Conservation (phyloP, 2,888 invertebrate genomes). For the Mantis religiosa region DNA sequence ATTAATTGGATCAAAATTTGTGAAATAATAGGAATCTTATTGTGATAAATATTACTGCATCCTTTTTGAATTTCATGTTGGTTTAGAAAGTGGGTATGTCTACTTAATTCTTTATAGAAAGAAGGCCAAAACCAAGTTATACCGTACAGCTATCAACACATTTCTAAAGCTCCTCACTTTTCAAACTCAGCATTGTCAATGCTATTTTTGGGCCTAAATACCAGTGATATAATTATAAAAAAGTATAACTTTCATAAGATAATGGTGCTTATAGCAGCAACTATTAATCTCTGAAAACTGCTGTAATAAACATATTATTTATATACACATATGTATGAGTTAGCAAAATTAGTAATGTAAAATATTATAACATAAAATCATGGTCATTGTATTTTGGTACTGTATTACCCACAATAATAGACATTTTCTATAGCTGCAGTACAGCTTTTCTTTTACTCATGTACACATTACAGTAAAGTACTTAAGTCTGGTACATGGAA, state of each 20-base stretch:
- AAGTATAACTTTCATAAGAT: neutral
- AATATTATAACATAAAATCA: neutral
- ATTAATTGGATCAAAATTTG: neutral
- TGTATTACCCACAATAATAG: neutral
- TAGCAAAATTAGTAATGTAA: neutral
- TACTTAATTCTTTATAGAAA: neutral
- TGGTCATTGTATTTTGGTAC: constrained; percentile 1
- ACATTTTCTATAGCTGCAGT: neutral
- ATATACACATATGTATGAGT: neutral
- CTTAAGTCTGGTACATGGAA: neutral
- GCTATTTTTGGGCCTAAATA: neutral
- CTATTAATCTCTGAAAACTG: constrained; percentile 16
- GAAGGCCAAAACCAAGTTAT: neutral
- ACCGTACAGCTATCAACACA: neutral
- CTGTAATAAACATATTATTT: neutral
- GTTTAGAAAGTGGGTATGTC: neutral
- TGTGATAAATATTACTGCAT: neutral
- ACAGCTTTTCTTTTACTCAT: neutral
- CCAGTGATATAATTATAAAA: neutral
- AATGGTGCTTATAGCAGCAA: constrained; percentile 2
- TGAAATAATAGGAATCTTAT: neutral
- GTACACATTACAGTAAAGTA: neutral
- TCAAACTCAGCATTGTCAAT: neutral
- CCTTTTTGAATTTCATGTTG: neutral
- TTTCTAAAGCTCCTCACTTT: neutral